A percentile compares a stretch with the other conserved stretches of the same genome.
Conservation (phyloP, 2,797 vertebrate genomes). For the Sphenodon punctatus region DNA sequence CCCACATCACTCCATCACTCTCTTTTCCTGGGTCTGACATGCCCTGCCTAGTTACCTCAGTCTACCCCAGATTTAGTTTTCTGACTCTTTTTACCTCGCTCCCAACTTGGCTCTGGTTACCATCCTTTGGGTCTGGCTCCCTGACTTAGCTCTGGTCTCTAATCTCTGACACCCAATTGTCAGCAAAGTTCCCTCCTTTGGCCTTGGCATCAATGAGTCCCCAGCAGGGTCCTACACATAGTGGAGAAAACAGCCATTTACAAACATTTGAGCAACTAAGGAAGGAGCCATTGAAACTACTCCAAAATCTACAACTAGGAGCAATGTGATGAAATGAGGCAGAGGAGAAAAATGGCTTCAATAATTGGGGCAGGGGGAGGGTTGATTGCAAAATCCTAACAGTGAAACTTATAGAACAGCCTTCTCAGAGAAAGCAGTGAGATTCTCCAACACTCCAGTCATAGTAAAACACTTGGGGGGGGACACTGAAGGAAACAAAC, state of each 20-base stretch:
- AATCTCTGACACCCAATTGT: no score
- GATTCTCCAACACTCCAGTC: not conserved
- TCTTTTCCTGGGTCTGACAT: no score
- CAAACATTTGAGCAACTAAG: not conserved
- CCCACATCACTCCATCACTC: no score
- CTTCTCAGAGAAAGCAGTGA: not conserved
- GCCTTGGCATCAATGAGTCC: no score
- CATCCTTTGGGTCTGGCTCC: no score
- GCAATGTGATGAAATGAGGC: not conserved
- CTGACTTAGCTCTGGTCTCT: no score
- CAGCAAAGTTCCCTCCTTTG: no score
- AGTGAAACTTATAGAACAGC: fast-evolving
- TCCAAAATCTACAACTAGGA: not conserved
- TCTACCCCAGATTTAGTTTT: no score
- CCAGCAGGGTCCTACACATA: not conserved
- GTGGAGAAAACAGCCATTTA: not conserved
- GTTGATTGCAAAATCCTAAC: not conserved
- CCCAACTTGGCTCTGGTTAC: not conserved
- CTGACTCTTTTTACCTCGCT: not conserved
- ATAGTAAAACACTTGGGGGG: not conserved
- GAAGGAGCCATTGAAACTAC: not conserved
- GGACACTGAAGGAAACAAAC: not conserved
- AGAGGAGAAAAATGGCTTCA: not conserved
- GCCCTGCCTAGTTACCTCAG: no score
- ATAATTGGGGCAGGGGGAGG: not conserved